Conservation (phyloP, 2,797 vertebrate genomes). For the Thripadectes ignobilis region DNA sequence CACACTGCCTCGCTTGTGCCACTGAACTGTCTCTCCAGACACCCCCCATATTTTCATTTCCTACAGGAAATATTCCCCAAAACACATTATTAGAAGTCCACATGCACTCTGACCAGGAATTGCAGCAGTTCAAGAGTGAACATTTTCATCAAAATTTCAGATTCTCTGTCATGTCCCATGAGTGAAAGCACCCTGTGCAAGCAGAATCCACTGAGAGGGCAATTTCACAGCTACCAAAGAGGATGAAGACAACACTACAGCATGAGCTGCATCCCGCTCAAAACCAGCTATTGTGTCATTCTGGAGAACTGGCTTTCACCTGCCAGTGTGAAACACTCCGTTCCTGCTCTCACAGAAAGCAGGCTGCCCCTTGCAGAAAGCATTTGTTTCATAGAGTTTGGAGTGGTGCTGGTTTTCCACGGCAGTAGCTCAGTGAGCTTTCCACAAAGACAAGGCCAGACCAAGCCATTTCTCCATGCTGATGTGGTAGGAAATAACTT, state of each 20-base stretch:
- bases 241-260: not conserved
- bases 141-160: not conserved
- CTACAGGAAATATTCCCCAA: not conserved
- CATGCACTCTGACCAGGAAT: not conserved
- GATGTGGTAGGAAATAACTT: not conserved
- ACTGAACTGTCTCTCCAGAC: not conserved
- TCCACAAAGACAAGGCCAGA: not conserved
- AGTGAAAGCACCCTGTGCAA: not conserved
- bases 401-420: accelerated
- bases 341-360: not conserved
- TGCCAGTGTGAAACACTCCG: not conserved
- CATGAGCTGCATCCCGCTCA: not conserved
- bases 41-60: not conserved
- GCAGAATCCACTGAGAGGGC: not conserved
- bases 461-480: not conserved
- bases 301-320: not conserved
- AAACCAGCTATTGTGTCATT: not conserved
- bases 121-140: not conserved
- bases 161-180: not conserved
- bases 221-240: not conserved
- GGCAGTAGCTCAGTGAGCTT: not conserved
- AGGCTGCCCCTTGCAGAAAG: not conserved
- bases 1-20: not conserved
- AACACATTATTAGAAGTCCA: not conserved
- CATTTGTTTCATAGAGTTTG: not conserved